Conservation (phyloP, 2,888 invertebrate species). For the Microplitis manilae region DNA sequence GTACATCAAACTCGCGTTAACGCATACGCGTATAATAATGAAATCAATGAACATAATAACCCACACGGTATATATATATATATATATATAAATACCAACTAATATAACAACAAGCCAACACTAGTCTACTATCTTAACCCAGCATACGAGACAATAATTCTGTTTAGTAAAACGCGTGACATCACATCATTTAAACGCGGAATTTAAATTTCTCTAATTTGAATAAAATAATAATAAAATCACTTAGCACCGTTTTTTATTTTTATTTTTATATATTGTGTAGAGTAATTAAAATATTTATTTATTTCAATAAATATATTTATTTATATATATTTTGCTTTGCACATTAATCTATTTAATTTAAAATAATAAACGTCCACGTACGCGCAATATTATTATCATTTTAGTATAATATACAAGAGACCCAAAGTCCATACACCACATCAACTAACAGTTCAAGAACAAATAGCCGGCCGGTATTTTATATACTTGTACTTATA, state of each 20-base stretch:
- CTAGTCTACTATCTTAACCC: background rate
- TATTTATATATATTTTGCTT: too few species aligned
- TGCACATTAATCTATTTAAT: too few species aligned
- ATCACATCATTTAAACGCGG: background rate
- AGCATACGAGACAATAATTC: background rate
- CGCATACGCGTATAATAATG: constrained; percentile 37
- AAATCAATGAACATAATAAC: constrained; percentile 39
- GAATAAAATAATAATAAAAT: background rate
- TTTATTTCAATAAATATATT: background rate
- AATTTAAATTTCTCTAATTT: background rate
- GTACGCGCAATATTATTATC: constrained; percentile 20
- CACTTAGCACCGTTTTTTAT: background rate
- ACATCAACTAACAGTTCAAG: constrained; percentile 14
- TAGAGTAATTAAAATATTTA: background rate
- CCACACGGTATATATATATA: constrained; percentile 6
- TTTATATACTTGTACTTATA: background rate
- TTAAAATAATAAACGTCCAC: background rate
- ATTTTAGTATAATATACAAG: background rate
- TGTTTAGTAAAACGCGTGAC: constrained; percentile 14
- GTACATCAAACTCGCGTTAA: constrained; percentile 32
- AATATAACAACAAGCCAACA: background rate
- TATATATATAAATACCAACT: background rate
- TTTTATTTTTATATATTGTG: background rate
- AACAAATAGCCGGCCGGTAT: constrained; percentile 20
- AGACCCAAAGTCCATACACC: constrained; percentile 25